Conservation (phyloP, 2,888 invertebrate genomes). For the Parnassius glacialis region DNA sequence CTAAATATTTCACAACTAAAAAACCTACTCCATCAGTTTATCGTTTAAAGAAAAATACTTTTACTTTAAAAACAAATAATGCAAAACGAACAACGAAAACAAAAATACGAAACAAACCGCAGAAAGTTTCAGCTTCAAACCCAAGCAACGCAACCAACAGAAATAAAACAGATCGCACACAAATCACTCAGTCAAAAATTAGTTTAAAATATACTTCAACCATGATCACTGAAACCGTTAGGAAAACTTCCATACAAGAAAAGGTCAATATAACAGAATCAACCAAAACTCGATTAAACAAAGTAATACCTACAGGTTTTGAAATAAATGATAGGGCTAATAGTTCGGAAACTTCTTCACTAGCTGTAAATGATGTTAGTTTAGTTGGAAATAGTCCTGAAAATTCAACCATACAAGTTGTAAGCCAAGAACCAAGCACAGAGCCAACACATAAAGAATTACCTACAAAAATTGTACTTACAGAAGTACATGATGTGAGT, state of each 20-base stretch:
- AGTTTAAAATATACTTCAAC: neutral
- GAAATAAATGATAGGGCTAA: neutral
- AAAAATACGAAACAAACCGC: neutral
- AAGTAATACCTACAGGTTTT: neutral
- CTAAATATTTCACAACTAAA: neutral
- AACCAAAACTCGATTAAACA: neutral
- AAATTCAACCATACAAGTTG: too few relatives aligned
- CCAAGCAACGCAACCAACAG: neutral
- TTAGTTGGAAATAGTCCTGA: too few relatives aligned
- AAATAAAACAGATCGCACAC: neutral
- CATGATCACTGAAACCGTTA: neutral
- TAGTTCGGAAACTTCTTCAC: neutral
- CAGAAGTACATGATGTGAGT: too few relatives aligned
- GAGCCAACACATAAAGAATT: too few relatives aligned
- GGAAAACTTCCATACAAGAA: neutral
- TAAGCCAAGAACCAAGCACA: too few relatives aligned
- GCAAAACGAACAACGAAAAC: neutral
- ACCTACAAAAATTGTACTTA: too few relatives aligned
- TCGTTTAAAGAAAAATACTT: conserved; percentile 7
- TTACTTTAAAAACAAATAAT: neutral
- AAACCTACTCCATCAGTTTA: conserved; percentile 27
- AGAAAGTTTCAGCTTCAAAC: neutral
- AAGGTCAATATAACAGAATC: neutral
- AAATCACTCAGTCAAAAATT: neutral
- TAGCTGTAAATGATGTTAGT: too few relatives aligned